Conservation (phyloP, 2,888 invertebrate species). For the Trachelus tabidus region DNA sequence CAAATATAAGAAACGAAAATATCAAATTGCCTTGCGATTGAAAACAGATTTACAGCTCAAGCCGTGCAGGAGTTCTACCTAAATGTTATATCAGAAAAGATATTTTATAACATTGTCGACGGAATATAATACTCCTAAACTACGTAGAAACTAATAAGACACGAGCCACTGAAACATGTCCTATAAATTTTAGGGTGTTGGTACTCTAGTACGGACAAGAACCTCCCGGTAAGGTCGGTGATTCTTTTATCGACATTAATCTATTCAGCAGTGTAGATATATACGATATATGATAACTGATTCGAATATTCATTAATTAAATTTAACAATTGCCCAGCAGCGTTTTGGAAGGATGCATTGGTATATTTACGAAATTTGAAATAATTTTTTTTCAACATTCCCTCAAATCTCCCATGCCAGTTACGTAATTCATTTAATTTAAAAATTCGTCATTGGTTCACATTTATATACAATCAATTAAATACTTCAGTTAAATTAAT, state of each 20-base stretch:
- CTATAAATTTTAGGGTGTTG: not conserved
- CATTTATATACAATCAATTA: not conserved
- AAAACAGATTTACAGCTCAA: too few relatives aligned
- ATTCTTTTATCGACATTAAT: not conserved
- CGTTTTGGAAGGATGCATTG: not conserved
- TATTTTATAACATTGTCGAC: not conserved
- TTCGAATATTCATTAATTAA: not conserved
- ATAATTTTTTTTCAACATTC: not conserved
- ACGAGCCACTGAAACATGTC: not conserved
- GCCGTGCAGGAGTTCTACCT: too few relatives aligned
- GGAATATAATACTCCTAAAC: not conserved
- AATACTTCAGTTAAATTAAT: not conserved
- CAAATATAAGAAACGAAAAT: not conserved
- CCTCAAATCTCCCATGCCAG: not conserved
- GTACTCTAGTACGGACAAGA: not conserved
- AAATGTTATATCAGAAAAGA: not conserved
- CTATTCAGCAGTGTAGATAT: not conserved
- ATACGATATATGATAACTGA: not conserved
- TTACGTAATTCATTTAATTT: not conserved
- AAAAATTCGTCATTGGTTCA: not conserved
- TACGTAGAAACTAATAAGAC: not conserved
- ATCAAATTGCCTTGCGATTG: not conserved
- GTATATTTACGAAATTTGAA: not conserved
- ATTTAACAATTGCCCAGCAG: not conserved
- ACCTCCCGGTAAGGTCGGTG: not conserved